Conservation (phyloP, 2,113 vertebrate species). For the Passer montanus region DNA sequence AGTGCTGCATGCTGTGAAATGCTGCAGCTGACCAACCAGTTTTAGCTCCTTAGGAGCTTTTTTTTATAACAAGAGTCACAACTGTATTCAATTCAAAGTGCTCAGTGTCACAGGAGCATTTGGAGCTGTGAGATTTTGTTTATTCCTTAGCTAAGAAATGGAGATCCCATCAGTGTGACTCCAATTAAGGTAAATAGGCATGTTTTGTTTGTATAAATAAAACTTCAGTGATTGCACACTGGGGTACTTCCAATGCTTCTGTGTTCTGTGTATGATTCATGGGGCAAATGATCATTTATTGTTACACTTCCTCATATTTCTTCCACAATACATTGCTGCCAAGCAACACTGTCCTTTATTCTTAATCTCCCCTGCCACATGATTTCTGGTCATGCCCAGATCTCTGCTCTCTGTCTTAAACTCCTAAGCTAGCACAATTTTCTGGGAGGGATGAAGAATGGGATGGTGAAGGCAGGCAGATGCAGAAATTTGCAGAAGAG, state of each 20-base stretch:
- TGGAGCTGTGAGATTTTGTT: background rate
- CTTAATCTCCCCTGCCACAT: constrained; percentile 28
- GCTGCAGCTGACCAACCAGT: background rate
- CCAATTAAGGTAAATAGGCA: background rate
- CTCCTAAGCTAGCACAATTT: background rate
- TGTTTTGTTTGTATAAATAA: background rate
- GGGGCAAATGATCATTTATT: background rate
- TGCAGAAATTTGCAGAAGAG: background rate
- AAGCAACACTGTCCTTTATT: background rate
- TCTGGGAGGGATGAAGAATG: background rate
- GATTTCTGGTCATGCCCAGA: background rate
- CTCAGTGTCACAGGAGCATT: background rate
- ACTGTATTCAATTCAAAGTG: background rate
- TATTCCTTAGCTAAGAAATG: background rate
- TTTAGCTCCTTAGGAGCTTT: background rate
- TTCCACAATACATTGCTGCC: background rate
- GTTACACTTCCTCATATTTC: background rate
- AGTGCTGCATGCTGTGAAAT: background rate
- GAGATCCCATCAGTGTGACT: background rate
- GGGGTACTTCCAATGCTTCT: background rate
- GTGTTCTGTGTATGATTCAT: background rate
- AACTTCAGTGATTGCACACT: background rate
- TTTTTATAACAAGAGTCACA: background rate
- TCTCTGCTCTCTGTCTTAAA: background rate
- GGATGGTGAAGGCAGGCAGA: background rate